A percentile compares a stretch with the other conserved stretches of the same genome.
These are phyloP conservation scores for Philotrypesis tridentata DNA, from an alignment of 1,140 invertebrate species.

Conservation along the genomic window DNA sequence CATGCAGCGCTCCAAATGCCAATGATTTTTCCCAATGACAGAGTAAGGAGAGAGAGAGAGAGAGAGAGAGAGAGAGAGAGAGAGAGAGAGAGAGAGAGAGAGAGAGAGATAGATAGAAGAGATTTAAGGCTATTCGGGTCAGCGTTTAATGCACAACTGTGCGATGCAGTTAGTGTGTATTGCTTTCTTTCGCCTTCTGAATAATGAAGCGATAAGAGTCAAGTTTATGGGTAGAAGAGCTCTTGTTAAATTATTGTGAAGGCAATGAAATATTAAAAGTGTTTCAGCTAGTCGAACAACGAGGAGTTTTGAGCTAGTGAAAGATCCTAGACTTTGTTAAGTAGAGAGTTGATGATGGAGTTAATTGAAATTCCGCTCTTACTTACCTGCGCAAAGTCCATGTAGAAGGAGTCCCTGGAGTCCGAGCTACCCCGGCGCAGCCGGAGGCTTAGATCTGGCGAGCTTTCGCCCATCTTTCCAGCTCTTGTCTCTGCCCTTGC, in stretches of 20 bases:
- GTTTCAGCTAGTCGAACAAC: no score
- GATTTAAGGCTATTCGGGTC: constrained; percentile 7
- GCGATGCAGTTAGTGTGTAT: background rate
- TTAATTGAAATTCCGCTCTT: constrained; percentile 21
- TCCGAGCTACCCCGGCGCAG: constrained; percentile 87
- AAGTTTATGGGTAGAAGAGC: no score
- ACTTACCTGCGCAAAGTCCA: constrained; percentile 84
- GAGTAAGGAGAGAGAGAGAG: no score
- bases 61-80: no score
- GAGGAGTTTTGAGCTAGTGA: no score
- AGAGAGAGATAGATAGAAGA: background rate
- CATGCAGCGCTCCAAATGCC: background rate
- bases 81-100: background rate
- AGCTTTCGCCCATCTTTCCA: constrained; percentile 83
- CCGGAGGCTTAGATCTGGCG: constrained; percentile 87
- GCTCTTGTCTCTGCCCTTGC: background rate
- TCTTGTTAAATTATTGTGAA: no score
- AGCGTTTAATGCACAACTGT: background rate
- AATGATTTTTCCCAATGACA: constrained; percentile 26
- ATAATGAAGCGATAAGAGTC: no score
- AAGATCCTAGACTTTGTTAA: no score
- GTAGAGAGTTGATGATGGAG: no score
- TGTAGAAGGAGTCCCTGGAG: constrained; percentile 89
- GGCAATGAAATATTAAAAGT: no score
- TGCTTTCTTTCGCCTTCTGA: background rate